Evolutionary conservation across 30 jellyfish, hydroid and myxozoan species (phyloP), one percentile per base, ranked within the genome.

Genomic region (Clytia hemisphaerica): DNA sequence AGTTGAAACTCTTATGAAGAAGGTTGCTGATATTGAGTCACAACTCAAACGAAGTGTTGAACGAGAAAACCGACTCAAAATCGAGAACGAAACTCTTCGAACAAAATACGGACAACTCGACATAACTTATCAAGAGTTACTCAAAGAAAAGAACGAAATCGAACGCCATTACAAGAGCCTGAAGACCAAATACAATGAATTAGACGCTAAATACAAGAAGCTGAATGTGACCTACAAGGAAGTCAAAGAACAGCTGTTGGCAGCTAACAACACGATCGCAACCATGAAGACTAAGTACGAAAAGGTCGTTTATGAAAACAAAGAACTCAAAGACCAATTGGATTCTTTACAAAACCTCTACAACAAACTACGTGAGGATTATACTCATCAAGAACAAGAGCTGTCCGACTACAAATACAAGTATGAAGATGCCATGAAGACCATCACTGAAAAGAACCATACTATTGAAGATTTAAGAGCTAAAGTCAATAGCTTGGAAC

Each of bases 341-440:
- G 94, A 82, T 42, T 40, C 81, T 15, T 34, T 80, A 34, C 72
- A 67, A 32, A 73, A 66, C 2, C 88, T 63, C 22, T 77, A 30
- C 50, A 73, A 61, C 54, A 69, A 83, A 32, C 89, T 89, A 55
- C 76, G 62, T 60, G 94, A 77, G 27, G 98, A 89, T 24, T 75
- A 75, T 66, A 78, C 61, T 37, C 72, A 88, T n/a, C 38, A 82
- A 0, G 95, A 81, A 58, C 92, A 82, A 61, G 98, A 89, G 67
- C 61, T 80, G 78, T 73, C 95, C 14, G 98, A 88, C 45, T 61
- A 73, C 79, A 72, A 88, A 32, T 80, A 65, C 85, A 88, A 80
- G 42, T 88, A 73, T 58, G 93, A 79, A 6, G 97, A 88, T 25
- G 93, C 91, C n/a, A 84, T 47, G 70, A 80, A 81, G 57, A 93